phyloP scores from a whole-genome alignment of 64 coral and sea anemone species.

The Orbicella faveolata region DNA sequence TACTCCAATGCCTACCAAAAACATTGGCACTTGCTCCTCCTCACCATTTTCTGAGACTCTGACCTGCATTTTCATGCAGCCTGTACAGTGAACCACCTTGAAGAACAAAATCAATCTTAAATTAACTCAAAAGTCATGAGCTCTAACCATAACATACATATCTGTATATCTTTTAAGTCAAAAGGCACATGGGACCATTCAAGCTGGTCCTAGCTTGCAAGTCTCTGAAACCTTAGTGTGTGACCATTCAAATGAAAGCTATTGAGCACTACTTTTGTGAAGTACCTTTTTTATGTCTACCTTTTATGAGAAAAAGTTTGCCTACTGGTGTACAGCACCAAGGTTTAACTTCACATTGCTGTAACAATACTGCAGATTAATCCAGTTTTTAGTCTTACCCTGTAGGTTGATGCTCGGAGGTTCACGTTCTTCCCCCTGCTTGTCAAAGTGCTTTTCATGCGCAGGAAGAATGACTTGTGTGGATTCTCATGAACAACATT shows the following conservation, averaged over 20 bases:
- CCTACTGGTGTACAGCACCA: too few relatives aligned
- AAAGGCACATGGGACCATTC: too few relatives aligned
- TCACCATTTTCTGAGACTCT: constrained; percentile 26
- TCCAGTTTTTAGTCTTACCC: constrained; percentile 44
- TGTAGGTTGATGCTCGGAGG: constrained; percentile 92
- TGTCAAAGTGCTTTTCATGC: constrained; percentile 97
- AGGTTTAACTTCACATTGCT: too few relatives aligned
- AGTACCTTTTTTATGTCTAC: too few relatives aligned
- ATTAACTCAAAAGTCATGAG: not conserved
- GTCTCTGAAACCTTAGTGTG: not conserved
- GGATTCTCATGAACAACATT: constrained; percentile 62
- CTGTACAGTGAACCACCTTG: constrained; percentile 98
- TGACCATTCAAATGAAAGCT: not conserved
- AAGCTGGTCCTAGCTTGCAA: not conserved
- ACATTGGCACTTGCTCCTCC: constrained; percentile 62
- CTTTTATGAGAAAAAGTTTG: too few relatives aligned
- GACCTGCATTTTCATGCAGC: constrained; percentile 75
- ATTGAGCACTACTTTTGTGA: not conserved
- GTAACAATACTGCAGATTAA: not conserved
- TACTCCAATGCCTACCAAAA: constrained; percentile 93
- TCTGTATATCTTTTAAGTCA: not conserved
- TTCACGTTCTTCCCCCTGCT: constrained; percentile 97
- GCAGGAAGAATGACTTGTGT: constrained; percentile 91
- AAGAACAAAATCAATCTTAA: not conserved
- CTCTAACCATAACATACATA: not conserved